A percentile compares a stretch with the other conserved stretches of the same genome.
Conservation (phyloP, 2,797 vertebrate species). For the Microctenopoma stevenorrisi region DNA sequence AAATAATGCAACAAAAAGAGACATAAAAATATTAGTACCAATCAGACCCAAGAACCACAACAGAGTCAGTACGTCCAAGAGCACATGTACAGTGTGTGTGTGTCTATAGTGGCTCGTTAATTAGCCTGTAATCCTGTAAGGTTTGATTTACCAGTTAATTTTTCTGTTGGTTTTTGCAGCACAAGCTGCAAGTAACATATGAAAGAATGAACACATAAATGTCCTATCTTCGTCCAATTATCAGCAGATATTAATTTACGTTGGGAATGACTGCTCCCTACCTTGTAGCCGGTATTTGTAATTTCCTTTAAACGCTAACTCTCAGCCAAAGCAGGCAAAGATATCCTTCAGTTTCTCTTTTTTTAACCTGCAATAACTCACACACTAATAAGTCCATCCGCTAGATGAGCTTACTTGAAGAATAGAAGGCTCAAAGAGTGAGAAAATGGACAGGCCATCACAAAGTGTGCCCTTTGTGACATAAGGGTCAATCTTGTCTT, state of each 20-base stretch:
- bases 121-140: conserved; percentile 74
- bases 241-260: neutral
- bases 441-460: conserved; percentile 40
- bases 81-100: conserved; percentile 35
- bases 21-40: conserved; percentile 1
- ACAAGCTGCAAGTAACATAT: neutral
- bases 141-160: too few species aligned
- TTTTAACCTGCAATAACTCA: conserved; percentile 3
- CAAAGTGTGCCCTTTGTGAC: conserved; percentile 38
- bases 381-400: conserved; percentile 13
- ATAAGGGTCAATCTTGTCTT: conserved; percentile 54
- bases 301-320: conserved; percentile 4
- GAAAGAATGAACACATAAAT: neutral
- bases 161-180: too few species aligned
- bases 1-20: conserved; percentile 9
- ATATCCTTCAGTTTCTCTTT: neutral
- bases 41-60: neutral
- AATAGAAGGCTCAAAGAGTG: conserved; percentile 3
- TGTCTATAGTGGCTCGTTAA: conserved; percentile 76
- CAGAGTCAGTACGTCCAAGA: conserved; percentile 4
- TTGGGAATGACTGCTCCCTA: neutral
- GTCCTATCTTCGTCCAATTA: neutral
- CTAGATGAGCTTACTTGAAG: conserved; percentile 28
- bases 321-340: conserved; percentile 3
- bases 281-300: neutral